Percentiles rank a stretch among this genome's conserved stretches.
Conservation (phyloP, 1,140 invertebrate species). For the Heliconius melpomene region DNA sequence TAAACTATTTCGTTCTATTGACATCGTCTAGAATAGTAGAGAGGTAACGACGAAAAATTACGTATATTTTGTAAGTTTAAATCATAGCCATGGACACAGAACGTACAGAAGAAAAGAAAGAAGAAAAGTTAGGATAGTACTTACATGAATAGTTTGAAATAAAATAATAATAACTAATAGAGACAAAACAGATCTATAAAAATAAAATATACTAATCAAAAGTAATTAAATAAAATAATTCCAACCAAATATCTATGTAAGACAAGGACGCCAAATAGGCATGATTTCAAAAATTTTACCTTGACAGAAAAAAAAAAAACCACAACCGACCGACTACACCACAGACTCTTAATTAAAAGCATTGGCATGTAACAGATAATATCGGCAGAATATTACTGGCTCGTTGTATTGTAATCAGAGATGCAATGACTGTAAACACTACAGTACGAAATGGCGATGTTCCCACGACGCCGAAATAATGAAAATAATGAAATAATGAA, state of each 20-base stretch:
- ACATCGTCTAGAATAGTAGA: neutral
- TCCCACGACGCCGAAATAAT: slow-evolving; percentile 28
- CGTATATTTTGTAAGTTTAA: too few species aligned
- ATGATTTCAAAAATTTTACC: neutral
- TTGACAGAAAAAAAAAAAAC: slow-evolving; percentile 17
- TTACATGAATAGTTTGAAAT: too few species aligned
- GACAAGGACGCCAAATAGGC: neutral
- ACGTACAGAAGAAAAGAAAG: too few species aligned
- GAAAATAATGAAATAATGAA: slow-evolving; percentile 14
- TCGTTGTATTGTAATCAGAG: slow-evolving; percentile 33
- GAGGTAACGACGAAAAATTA: too few species aligned
- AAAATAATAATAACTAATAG: too few species aligned
- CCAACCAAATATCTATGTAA: neutral
- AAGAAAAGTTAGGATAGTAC: too few species aligned
- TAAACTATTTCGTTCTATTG: neutral
- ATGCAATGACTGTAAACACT: slow-evolving; percentile 6
- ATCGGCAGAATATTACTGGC: slow-evolving; percentile 20
- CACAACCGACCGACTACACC: neutral
- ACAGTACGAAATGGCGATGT: slow-evolving; percentile 28
- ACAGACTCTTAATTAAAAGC: slow-evolving; percentile 24
- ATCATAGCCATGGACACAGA: too few species aligned
- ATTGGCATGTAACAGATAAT: slow-evolving; percentile 30
- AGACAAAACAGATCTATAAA: too few species aligned
- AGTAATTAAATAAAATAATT: neutral
- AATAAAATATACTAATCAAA: too few species aligned